Percentiles rank a stretch among this genome's conserved stretches.
These are phyloP conservation scores for Helicolenus hilgendorfi DNA, from an alignment of 2,797 vertebrate genomes.

Conservation along the genomic window DNA sequence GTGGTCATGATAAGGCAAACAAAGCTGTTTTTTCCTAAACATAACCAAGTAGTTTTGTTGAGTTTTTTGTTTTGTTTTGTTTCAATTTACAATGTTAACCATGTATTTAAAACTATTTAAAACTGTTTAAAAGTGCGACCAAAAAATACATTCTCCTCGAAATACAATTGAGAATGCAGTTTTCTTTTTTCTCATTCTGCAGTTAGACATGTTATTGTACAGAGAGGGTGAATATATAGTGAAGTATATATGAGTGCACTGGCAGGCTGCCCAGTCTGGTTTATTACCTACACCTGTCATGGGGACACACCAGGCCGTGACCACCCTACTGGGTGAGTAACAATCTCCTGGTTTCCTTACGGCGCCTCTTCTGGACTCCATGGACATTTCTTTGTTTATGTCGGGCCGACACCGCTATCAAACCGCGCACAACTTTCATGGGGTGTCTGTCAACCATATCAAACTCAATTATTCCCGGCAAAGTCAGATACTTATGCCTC, in stretches of 20 bases:
- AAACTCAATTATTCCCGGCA: conserved; percentile 72
- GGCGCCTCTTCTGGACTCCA: neutral
- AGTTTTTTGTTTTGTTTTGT: too few species aligned
- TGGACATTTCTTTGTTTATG: conserved; percentile 72
- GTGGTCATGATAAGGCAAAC: too few species aligned
- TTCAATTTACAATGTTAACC: too few species aligned
- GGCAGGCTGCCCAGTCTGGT: conserved; percentile 15
- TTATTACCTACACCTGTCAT: conserved; percentile 61
- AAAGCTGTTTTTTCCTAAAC: too few species aligned
- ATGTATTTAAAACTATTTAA: too few species aligned
- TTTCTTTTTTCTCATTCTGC: neutral
- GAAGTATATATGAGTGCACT: conserved; percentile 51
- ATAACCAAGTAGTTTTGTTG: too few species aligned
- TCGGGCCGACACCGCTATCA: conserved; percentile 27
- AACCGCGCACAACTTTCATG: conserved; percentile 47
- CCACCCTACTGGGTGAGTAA: conserved; percentile 19
- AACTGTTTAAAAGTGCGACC: too few species aligned
- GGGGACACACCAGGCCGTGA: conserved; percentile 4
- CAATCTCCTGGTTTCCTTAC: neutral
- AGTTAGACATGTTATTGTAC: conserved; percentile 27
- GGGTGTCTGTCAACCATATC: conserved; percentile 75
- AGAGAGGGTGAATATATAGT: conserved; percentile 46
- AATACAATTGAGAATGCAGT: too few species aligned
- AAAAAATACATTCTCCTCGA: too few species aligned
- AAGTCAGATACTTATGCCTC: conserved; percentile 73